Evolutionary conservation across 2,113 vertebrate genomes (phyloP).

Genomic region (Dasyurus viverrinus): DNA sequence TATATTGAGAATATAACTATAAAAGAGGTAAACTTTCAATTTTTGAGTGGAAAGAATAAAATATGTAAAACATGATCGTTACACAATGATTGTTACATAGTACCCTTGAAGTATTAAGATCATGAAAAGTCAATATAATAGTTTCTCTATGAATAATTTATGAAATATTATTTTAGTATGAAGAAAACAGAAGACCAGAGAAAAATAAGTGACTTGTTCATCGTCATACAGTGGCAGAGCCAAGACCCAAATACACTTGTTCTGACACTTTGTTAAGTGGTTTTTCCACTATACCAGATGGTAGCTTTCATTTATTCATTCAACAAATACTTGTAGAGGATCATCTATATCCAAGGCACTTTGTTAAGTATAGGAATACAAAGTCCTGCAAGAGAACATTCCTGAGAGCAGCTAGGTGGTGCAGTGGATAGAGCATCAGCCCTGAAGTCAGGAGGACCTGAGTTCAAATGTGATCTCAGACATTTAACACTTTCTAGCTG

Average conservation of each 20-base stretch:
- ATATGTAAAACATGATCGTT: neutral
- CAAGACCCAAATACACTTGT: neutral
- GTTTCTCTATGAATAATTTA: neutral
- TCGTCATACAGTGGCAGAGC: neutral
- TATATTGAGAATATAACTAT: neutral
- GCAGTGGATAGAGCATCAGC: too few species aligned
- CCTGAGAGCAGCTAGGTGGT: too few species aligned
- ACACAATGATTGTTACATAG: neutral
- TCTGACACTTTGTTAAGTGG: neutral
- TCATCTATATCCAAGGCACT: neutral
- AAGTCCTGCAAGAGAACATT: neutral
- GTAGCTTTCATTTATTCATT: neutral
- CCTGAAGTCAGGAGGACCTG: too few species aligned
- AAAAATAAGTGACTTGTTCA: neutral
- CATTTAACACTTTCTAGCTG: too few species aligned
- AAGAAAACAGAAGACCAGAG: neutral
- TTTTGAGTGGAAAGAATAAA: neutral
- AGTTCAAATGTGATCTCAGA: too few species aligned
- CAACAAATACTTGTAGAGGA: neutral
- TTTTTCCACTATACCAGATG: neutral
- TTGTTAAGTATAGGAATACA: neutral
- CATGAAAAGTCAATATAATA: neutral
- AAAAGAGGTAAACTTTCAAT: neutral
- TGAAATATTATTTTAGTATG: neutral
- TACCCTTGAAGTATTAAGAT: neutral